These are phyloP conservation scores for Clarias batrachus DNA, from an alignment of 2,113 vertebrate species.

Conservation along the genomic window DNA sequence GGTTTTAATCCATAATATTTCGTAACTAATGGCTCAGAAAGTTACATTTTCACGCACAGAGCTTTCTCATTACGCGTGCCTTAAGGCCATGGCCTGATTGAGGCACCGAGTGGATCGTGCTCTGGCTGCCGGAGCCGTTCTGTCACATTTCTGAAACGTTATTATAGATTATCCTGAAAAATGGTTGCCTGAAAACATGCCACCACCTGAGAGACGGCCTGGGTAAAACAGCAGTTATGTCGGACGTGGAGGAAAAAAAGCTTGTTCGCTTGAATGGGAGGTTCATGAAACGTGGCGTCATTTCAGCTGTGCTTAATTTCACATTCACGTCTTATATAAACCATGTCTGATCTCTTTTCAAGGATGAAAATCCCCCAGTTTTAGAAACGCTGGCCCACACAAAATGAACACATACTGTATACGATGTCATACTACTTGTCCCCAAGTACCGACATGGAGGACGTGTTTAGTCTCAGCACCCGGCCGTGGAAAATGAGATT, in stretches of 20 bases:
- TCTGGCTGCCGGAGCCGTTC: neutral
- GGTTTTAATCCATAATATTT: neutral
- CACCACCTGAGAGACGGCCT: neutral
- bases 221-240: neutral
- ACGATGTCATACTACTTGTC: neutral
- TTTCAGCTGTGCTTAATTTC: neutral
- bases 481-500: neutral
- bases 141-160: neutral
- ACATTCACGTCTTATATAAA: neutral
- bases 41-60: conserved; percentile 13
- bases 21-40: neutral
- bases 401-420: neutral
- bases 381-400: neutral
- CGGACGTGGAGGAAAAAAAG: neutral
- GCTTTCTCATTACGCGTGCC: conserved; percentile 12
- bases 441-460: neutral
- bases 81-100: conserved; percentile 1
- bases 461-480: neutral
- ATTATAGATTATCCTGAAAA: neutral
- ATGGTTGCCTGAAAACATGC: neutral
- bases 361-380: neutral
- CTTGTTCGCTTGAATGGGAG: neutral
- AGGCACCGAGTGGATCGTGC: neutral
- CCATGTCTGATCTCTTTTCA: neutral
- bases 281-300: neutral